These are phyloP conservation scores for Setophaga petechia DNA, from an alignment of 2,113 vertebrate species.

Conservation along the genomic window DNA sequence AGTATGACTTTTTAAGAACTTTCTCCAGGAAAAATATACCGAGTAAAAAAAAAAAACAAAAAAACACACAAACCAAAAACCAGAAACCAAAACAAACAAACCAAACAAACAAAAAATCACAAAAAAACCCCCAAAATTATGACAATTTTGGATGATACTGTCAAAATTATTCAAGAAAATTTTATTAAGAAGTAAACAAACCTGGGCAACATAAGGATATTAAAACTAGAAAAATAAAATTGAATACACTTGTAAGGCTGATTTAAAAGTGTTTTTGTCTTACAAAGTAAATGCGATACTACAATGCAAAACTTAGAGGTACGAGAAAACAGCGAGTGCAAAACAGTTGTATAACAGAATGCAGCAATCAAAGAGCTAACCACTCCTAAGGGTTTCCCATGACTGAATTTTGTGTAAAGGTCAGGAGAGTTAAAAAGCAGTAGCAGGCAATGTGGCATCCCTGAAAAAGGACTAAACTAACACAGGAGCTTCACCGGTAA, in stretches of 20 bases:
- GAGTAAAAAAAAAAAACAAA: background rate
- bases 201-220: background rate
- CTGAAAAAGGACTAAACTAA: background rate
- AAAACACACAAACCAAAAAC: background rate
- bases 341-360: background rate
- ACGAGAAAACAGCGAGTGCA: background rate
- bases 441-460: background rate
- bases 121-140: fast-evolving
- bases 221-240: background rate
- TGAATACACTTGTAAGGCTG: background rate
- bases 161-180: background rate
- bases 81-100: background rate
- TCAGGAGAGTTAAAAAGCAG: background rate
- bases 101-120: background rate
- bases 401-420: background rate
- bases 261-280: background rate
- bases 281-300: background rate
- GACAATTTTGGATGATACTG: background rate
- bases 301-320: background rate
- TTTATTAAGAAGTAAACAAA: background rate
- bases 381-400: background rate
- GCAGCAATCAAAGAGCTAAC: background rate
- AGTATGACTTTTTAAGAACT: background rate
- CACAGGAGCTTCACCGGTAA: background rate
- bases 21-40: background rate